These are phyloP conservation scores for Microplitis deprimator DNA, from an alignment of 2,888 invertebrate species.

Conservation along the genomic window DNA sequence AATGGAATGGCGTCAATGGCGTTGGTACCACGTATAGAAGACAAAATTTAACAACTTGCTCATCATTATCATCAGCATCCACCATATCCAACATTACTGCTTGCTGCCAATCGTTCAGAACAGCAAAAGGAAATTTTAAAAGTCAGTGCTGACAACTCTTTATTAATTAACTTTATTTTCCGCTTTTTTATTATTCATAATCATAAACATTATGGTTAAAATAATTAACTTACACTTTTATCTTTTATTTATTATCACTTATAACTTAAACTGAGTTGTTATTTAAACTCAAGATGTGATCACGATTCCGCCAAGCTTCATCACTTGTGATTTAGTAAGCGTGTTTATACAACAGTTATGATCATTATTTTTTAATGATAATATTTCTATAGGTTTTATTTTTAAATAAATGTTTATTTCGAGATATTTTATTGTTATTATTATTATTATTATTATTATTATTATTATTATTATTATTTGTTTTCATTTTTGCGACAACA, in stretches of 20 bases:
- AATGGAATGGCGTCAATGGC: constrained; percentile 56
- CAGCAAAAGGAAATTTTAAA: constrained; percentile 64
- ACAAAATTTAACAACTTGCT: constrained; percentile 18
- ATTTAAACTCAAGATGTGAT: background rate
- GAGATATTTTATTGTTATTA: constrained; percentile 26
- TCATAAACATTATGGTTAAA: background rate
- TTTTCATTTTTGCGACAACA: constrained; percentile 8
- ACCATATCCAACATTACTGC: constrained; percentile 49
- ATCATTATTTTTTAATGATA: constrained; percentile 1
- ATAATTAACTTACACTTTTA: background rate
- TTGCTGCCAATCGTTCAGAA: constrained; percentile 67
- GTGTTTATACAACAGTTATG: constrained; percentile 5
- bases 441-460: constrained; percentile 26
- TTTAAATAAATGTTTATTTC: constrained; percentile 24
- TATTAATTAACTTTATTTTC: constrained; percentile 46
- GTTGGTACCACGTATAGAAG: constrained; percentile 54
- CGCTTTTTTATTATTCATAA: constrained; percentile 42
- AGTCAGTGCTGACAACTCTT: constrained; percentile 72
- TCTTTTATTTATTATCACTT: constrained; percentile 42
- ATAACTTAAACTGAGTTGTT: background rate
- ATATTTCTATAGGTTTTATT: constrained; percentile 16
- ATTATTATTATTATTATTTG: constrained; percentile 25
- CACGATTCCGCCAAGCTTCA: constrained; percentile 22
- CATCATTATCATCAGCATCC: background rate
- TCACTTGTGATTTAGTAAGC: constrained; percentile 26